Percentiles rank a stretch among this genome's conserved stretches.
Conservation (phyloP, 2,888 invertebrate genomes). For the Stenodera caucasica region DNA sequence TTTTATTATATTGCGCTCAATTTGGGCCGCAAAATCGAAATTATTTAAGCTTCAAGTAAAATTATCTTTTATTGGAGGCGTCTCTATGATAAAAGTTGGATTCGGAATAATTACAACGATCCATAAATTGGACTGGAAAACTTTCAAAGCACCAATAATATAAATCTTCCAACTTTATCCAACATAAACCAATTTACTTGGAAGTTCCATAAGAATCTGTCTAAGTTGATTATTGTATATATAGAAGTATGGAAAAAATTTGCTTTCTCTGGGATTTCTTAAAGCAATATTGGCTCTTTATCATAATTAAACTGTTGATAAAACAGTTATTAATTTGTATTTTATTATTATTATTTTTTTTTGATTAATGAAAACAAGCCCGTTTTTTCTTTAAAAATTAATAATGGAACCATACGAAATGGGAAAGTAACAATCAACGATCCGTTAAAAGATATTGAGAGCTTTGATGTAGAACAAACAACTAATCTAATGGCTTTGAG, state of each 20-base stretch:
- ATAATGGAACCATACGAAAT: too few species aligned
- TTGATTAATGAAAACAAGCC: too few species aligned
- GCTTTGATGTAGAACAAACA: constrained; percentile 30
- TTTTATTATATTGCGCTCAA: too few species aligned
- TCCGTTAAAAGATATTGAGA: constrained; percentile 23
- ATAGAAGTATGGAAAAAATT: background rate
- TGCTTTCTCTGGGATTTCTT: background rate
- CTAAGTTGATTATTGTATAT: background rate
- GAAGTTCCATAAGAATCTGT: background rate
- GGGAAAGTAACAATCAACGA: background rate
- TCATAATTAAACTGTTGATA: too few species aligned
- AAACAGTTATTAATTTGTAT: too few species aligned
- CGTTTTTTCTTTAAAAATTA: too few species aligned
- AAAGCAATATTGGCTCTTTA: background rate
- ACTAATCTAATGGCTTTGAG: constrained; percentile 24
- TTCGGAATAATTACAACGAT: background rate
- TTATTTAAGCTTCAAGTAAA: too few species aligned
- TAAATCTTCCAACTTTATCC: background rate
- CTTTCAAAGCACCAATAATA: background rate
- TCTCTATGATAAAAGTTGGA: background rate
- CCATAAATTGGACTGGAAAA: background rate
- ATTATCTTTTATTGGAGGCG: background rate
- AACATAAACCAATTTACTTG: constrained; percentile 2
- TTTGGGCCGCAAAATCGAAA: too few species aligned
- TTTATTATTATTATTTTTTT: background rate